Conservation (phyloP, 2,888 invertebrate species). For the Myopa tessellatipennis region DNA sequence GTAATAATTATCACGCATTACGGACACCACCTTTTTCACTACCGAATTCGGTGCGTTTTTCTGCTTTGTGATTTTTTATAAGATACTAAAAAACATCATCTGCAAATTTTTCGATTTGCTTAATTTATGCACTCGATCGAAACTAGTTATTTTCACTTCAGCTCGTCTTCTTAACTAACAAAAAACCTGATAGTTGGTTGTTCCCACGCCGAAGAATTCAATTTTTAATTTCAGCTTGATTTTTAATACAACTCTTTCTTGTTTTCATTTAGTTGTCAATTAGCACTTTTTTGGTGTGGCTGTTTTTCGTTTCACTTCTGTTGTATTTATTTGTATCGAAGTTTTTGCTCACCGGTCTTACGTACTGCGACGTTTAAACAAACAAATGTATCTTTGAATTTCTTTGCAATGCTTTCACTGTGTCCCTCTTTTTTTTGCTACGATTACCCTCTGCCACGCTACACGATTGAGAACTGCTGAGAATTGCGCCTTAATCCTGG, state of each 20-base stretch:
- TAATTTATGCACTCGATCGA: not conserved
- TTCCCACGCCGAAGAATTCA: conserved; percentile 15
- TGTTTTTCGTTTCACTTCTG: conserved; percentile 7
- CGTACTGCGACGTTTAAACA: not conserved
- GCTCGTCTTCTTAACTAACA: not conserved
- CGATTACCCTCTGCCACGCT: conserved; percentile 23
- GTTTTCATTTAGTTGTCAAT: not conserved
- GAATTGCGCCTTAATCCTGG: conserved; percentile 20
- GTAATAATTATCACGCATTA: too few relatives aligned
- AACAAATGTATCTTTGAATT: not conserved
- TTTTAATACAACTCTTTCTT: not conserved
- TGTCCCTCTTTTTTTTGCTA: not conserved
- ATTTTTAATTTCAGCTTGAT: conserved; percentile 6
- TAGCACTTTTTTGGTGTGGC: conserved; percentile 8
- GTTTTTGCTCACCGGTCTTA: too few relatives aligned
- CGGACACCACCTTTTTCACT: too few relatives aligned
- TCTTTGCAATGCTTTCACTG: not conserved
- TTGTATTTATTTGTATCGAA: not conserved
- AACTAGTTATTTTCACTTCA: not conserved
- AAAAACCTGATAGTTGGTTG: not conserved
- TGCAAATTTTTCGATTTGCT: not conserved
- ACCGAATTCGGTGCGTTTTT: too few relatives aligned
- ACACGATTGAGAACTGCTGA: conserved; percentile 33
- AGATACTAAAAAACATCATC: not conserved
- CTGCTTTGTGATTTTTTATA: not conserved